Conservation (phyloP, 2,797 vertebrate genomes). For the Todus mexicanus region DNA sequence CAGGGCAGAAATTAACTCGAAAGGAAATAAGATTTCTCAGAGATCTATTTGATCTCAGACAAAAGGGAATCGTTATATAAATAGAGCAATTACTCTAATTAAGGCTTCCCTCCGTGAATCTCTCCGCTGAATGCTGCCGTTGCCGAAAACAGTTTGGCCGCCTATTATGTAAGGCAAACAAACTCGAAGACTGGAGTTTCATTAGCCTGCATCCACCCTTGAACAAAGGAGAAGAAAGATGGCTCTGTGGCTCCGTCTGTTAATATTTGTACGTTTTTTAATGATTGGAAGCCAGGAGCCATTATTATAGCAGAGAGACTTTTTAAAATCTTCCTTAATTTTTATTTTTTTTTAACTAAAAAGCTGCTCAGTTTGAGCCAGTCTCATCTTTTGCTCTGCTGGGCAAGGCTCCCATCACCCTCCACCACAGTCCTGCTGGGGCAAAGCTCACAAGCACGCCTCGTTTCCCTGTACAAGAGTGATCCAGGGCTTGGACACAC, state of each 20-base stretch:
- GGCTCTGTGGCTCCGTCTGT: background rate
- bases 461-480: background rate
- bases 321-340: background rate
- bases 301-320: background rate
- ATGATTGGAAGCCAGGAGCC: background rate
- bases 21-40: constrained; percentile 56
- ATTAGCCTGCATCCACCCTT: constrained; percentile 13
- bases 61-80: constrained; percentile 65
- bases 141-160: constrained; percentile 27
- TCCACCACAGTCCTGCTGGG: background rate
- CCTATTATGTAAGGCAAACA: constrained; percentile 57
- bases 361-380: background rate
- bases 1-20: constrained; percentile 40
- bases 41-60: constrained; percentile 59
- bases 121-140: constrained; percentile 11
- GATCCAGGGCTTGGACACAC: background rate
- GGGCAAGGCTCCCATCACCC: background rate
- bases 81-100: constrained; percentile 72
- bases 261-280: background rate
- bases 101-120: constrained; percentile 52
- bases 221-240: constrained; percentile 44
- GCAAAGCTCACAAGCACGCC: background rate
- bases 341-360: background rate
- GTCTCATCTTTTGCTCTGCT: background rate
- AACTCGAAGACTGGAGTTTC: background rate